Conservation (phyloP, 1,140 invertebrate genomes). For the Luehdorfia chinensis region DNA sequence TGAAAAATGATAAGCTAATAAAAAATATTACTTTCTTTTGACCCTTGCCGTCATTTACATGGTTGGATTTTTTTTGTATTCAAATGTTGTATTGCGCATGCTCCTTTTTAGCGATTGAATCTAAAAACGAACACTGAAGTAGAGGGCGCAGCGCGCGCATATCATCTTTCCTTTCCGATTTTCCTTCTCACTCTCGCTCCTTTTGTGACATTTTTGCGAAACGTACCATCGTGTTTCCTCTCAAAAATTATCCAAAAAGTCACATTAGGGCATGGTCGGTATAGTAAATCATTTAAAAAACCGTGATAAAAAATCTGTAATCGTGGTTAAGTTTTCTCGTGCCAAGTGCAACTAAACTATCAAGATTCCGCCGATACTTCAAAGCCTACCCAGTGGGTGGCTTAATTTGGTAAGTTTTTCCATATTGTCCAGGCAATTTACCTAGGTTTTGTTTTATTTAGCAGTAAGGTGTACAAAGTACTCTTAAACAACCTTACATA, state of each 20-base stretch:
- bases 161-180: conserved; percentile 20
- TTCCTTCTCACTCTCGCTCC: conserved; percentile 42
- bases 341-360: conserved; percentile 76
- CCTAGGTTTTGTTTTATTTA: too few species aligned
- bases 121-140: conserved; percentile 19
- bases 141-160: conserved; percentile 41
- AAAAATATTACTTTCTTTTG: too few species aligned
- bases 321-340: conserved; percentile 72
- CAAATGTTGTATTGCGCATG: conserved; percentile 37
- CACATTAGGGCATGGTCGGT: conserved; percentile 72
- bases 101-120: conserved; percentile 41
- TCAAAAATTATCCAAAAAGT: conserved; percentile 58
- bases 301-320: conserved; percentile 64
- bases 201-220: conserved; percentile 70
- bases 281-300: conserved; percentile 63
- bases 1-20: too few species aligned
- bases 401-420: conserved; percentile 69
- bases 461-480: too few species aligned
- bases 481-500: too few species aligned
- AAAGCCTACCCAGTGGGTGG: conserved; percentile 77
- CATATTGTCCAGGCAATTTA: conserved; percentile 19
- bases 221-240: conserved; percentile 57
- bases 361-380: conserved; percentile 77
- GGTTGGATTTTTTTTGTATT: too few species aligned
- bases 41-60: too few species aligned